A percentile compares a stretch with the other conserved stretches of the same genome.
Conservation (phyloP, 2,797 vertebrate genomes). For the Microhierax caerulescens region DNA sequence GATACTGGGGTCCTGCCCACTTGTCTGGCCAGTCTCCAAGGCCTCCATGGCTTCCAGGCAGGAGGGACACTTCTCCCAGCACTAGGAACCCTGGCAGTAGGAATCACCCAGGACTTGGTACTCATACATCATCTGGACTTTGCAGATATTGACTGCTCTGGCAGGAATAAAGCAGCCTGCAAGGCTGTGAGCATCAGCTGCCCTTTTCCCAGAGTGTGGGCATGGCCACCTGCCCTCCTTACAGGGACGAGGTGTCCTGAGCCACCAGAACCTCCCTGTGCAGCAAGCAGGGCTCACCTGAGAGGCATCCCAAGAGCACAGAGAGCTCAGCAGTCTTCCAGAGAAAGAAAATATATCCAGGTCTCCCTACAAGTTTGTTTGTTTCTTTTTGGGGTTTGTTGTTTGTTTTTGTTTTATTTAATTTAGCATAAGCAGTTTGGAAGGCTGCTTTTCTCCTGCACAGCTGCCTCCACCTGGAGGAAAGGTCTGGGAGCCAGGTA, state of each 20-base stretch:
- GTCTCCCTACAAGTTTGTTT: background rate
- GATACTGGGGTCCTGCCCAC: background rate
- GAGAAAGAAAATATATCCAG: background rate
- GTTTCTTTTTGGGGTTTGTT: background rate
- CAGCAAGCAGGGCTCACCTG: background rate
- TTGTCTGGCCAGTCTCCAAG: background rate
- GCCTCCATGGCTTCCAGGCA: background rate
- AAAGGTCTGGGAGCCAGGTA: background rate
- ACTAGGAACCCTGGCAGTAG: background rate
- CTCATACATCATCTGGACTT: background rate
- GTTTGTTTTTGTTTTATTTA: no score
- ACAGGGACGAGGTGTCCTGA: background rate
- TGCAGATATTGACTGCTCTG: background rate
- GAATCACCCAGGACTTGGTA: background rate
- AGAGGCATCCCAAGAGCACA: background rate
- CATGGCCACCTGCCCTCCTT: fast-evolving
- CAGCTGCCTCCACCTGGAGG: background rate
- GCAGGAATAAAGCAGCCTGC: background rate
- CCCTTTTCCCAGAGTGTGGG: background rate
- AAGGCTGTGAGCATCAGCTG: background rate
- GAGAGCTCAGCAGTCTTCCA: background rate
- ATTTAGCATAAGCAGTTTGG: background rate
- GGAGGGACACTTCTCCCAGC: background rate
- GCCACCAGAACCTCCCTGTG: background rate
- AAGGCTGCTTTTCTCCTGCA: background rate